These are phyloP conservation scores for Meda fulgida DNA, from an alignment of 2,797 vertebrate species.

Conservation along the genomic window DNA sequence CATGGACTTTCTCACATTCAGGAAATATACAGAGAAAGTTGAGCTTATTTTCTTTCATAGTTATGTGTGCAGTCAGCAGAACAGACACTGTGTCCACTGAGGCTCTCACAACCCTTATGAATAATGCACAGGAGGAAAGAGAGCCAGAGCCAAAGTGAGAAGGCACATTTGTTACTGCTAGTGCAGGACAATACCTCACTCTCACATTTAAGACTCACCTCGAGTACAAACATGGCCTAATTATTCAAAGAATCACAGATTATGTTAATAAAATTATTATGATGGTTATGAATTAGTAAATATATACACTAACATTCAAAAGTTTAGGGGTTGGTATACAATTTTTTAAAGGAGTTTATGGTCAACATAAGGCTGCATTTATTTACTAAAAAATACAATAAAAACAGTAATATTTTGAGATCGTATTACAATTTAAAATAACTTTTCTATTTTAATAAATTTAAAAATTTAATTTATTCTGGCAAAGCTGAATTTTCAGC, in stretches of 20 bases:
- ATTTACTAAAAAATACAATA: not conserved
- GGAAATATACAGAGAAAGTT: not conserved
- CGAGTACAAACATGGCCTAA: not conserved
- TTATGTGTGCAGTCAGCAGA: constrained; percentile 34
- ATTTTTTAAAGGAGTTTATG: not conserved
- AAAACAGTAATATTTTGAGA: not conserved
- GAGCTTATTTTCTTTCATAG: constrained; percentile 26
- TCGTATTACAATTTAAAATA: not conserved
- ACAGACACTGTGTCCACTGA: constrained; percentile 8
- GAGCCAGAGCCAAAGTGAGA: constrained; percentile 13
- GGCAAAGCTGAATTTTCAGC: too few relatives aligned
- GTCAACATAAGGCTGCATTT: not conserved
- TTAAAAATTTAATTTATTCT: not conserved
- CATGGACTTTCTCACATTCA: not conserved
- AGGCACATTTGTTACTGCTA: constrained; percentile 15
- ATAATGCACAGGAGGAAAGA: constrained; percentile 55
- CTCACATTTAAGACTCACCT: not conserved
- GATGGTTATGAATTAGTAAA: not conserved
- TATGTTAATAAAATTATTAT: not conserved
- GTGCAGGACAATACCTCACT: not conserved
- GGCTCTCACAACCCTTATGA: constrained; percentile 38
- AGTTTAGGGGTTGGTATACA: not conserved
- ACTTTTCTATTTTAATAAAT: not conserved
- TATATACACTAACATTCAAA: not conserved
- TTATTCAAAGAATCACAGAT: not conserved